Base-by-base conservation (phyloP, 2,113 vertebrate species). In the Indicator indicator region DNA sequence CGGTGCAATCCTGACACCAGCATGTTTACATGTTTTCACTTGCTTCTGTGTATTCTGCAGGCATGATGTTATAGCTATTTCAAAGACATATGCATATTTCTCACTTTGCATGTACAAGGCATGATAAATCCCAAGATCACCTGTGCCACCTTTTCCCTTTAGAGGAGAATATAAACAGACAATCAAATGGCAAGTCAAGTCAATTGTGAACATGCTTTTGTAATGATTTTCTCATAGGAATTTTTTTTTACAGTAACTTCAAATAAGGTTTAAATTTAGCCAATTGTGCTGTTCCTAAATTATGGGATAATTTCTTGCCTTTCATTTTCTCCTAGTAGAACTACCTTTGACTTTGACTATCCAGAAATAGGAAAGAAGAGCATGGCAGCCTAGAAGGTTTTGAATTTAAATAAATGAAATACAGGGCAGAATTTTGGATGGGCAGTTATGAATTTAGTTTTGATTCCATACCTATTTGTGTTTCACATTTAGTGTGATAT, bases 391-490 rank as follows among this genome's bases (percentile, higher is more conserved):
- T 86, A 80, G 52, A 88, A 83, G 65, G 86, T 81, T 14, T 32
- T 92, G 80, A 50, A 50, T 92, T 86, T 90, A 90, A 60, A 42
- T 56, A 81, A 48, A 56, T 48, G 21, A 90, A 90, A 69, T 84
- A 52, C 0, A 2, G 38, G 86, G 5, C 16, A 86, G 32, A 70
- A 83, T 88, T 88, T 83, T 63, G 44, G 21, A 77, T 55, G 32
- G 38, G 19, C 64, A 52, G 38, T 75, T 78, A 87, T 32, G 28
- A n/a, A 9, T 65, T 76, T 33, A 28, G 5, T 83, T 69, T 70
- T 1, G 2, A 20, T 88, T 77, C 20, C 18, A n/a, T n/a, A 15
- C 26, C 28, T n/a, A 27, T 24, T 27, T 4, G 2, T 46, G 24
- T 9, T 71, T 86, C 32, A 26, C 6, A 10, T 83, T 78, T 65